phyloP scores from a whole-genome alignment of 2,888 invertebrate species.

The Crossocerus cetratus region DNA sequence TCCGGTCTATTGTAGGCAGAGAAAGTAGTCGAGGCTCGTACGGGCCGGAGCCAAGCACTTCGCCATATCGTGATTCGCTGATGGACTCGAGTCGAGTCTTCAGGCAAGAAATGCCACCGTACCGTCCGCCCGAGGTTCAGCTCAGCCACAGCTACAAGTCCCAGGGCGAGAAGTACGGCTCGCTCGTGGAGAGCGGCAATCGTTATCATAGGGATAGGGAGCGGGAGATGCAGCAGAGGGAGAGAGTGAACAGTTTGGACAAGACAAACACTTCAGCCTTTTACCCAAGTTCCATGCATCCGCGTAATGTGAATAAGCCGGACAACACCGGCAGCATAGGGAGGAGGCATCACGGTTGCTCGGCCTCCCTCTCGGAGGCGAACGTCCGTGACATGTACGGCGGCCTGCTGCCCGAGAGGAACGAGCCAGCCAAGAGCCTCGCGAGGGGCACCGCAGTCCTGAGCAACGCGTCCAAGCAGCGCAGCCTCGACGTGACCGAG shows the following conservation, averaged over 20 bases:
- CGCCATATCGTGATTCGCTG: slow-evolving; percentile 72
- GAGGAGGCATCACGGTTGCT: slow-evolving; percentile 70
- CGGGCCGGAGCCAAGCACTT: slow-evolving; percentile 71
- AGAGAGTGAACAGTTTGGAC: slow-evolving; percentile 74
- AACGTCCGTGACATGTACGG: slow-evolving; percentile 70
- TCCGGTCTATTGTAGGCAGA: slow-evolving; percentile 57
- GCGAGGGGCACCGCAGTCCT: slow-evolving; percentile 67
- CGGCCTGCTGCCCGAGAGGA: slow-evolving; percentile 66
- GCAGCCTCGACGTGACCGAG: slow-evolving; percentile 78
- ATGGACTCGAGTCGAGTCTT: slow-evolving; percentile 67
- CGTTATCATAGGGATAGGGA: slow-evolving; percentile 70
- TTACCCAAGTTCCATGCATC: slow-evolving; percentile 67
- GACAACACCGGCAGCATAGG: slow-evolving; percentile 68
- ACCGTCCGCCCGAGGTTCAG: slow-evolving; percentile 71
- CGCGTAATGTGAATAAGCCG: slow-evolving; percentile 68
- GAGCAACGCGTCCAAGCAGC: slow-evolving; percentile 76
- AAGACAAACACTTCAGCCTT: slow-evolving; percentile 69
- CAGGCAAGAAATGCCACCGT: slow-evolving; percentile 70
- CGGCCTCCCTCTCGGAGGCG: slow-evolving; percentile 71
- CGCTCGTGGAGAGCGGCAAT: slow-evolving; percentile 66
- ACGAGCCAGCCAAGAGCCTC: slow-evolving; percentile 74
- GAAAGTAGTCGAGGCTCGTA: slow-evolving; percentile 70
- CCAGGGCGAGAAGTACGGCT: slow-evolving; percentile 71
- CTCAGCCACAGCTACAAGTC: slow-evolving; percentile 67
- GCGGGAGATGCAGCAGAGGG: slow-evolving; percentile 68